phyloP scores from a whole-genome alignment of 1,140 invertebrate species.

The Nasonia vitripennis region DNA sequence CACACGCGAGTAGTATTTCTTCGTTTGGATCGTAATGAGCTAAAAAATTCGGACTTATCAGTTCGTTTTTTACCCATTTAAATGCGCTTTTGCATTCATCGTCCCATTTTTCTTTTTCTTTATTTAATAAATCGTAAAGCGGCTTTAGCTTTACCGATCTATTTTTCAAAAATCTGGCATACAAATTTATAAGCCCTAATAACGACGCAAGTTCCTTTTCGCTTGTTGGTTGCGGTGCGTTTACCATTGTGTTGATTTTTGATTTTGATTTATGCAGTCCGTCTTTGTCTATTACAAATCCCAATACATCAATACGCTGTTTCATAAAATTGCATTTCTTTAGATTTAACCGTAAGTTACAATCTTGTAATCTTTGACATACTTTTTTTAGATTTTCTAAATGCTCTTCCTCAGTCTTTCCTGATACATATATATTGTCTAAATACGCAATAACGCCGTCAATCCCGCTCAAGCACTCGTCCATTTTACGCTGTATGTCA shows the following conservation, averaged over 20 bases:
- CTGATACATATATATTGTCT: slow-evolving; percentile 35
- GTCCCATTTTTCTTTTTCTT: slow-evolving; percentile 18
- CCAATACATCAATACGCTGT: slow-evolving; percentile 55
- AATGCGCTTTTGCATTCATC: slow-evolving; percentile 41
- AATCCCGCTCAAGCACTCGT: slow-evolving; percentile 48
- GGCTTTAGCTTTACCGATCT: slow-evolving; percentile 43
- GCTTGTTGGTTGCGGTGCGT: slow-evolving; percentile 52
- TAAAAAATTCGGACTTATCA: slow-evolving; percentile 43
- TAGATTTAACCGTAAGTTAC: neutral
- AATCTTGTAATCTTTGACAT: slow-evolving; percentile 45
- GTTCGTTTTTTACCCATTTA: slow-evolving; percentile 45
- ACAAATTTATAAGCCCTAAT: slow-evolving; percentile 59
- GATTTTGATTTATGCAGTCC: slow-evolving; percentile 58
- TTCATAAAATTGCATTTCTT: slow-evolving; percentile 55
- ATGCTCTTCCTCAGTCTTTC: slow-evolving; percentile 20
- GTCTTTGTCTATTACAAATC: slow-evolving; percentile 55
- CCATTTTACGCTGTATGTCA: slow-evolving; percentile 51
- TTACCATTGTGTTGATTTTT: slow-evolving; percentile 55
- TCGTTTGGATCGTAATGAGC: slow-evolving; percentile 56
- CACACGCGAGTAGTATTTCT: slow-evolving; percentile 51
- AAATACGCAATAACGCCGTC: slow-evolving; percentile 50
- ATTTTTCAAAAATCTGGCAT: slow-evolving; percentile 54
- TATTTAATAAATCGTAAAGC: slow-evolving; percentile 35
- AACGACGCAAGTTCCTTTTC: slow-evolving; percentile 55
- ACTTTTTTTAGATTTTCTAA: slow-evolving; percentile 29